A percentile compares a stretch with the other conserved stretches of the same genome.
Conservation (phyloP, 2,888 invertebrate genomes). For the Noctua comes region DNA sequence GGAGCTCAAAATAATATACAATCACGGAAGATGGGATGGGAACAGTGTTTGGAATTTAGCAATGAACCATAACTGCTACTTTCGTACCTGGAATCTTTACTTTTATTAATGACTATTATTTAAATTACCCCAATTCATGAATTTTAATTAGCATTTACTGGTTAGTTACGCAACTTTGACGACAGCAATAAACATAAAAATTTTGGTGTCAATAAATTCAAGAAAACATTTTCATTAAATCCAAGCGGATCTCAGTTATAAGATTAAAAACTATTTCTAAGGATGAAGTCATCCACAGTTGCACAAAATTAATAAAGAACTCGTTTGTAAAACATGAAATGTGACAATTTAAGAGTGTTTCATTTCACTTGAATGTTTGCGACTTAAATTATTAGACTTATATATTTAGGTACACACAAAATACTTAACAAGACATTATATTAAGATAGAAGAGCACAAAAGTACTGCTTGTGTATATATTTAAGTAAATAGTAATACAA, state of each 20-base stretch:
- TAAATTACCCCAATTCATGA: not conserved
- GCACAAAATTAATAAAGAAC: not conserved
- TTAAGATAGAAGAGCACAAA: too few relatives aligned
- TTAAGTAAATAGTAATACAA: not conserved
- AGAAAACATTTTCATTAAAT: not conserved
- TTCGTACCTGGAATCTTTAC: not conserved
- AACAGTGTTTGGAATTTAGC: too few relatives aligned
- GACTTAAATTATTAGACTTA: not conserved
- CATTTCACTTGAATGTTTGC: not conserved
- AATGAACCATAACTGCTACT: not conserved
- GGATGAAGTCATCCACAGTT: conserved; percentile 1
- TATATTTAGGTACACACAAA: too few relatives aligned
- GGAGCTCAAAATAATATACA: too few relatives aligned
- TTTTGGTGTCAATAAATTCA: conserved; percentile 8
- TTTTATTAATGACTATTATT: conserved; percentile 16
- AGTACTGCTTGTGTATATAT: too few relatives aligned
- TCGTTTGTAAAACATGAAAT: not conserved
- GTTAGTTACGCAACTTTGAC: conserved; percentile 12
- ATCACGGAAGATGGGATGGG: too few relatives aligned
- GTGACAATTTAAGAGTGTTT: not conserved
- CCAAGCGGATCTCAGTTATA: conserved; percentile 35
- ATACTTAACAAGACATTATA: too few relatives aligned
- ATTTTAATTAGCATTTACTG: conserved; percentile 22
- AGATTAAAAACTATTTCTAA: not conserved
- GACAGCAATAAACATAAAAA: not conserved